Percentiles rank a stretch among this genome's conserved stretches.
Evolutionary conservation across 1,140 invertebrate species (phyloP).

Genomic region (Drosophila punjabiensis): DNA sequence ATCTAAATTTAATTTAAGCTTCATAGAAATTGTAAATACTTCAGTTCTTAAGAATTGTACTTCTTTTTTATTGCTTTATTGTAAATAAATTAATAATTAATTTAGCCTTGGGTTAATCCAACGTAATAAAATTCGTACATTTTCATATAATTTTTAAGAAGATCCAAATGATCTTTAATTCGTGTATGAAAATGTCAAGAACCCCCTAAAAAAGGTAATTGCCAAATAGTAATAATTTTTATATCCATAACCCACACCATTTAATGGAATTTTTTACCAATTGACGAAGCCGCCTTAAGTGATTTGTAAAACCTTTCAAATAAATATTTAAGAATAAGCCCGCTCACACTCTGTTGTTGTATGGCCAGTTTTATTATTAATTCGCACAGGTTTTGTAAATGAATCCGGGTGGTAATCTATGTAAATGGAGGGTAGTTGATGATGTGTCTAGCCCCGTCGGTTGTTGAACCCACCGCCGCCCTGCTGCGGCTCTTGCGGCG

Average conservation of each 20-base stretch:
- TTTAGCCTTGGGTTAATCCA: background rate
- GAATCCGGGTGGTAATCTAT: slow-evolving; percentile 25
- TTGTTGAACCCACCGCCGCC: slow-evolving; percentile 43
- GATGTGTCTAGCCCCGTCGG: slow-evolving; percentile 50
- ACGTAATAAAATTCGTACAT: background rate
- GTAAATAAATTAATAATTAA: too few species aligned
- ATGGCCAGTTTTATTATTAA: slow-evolving; percentile 43
- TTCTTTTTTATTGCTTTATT: background rate
- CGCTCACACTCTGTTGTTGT: slow-evolving; percentile 22
- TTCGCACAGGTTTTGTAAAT: slow-evolving; percentile 38
- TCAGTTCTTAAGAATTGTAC: too few species aligned
- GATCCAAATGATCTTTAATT: background rate
- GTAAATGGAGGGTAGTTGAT: background rate
- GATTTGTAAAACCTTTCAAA: background rate
- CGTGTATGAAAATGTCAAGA: background rate
- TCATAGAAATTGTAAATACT: too few species aligned
- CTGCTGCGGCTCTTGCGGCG: slow-evolving; percentile 57
- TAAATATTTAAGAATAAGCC: slow-evolving; percentile 1
- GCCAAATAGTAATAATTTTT: background rate
- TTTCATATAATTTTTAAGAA: background rate
- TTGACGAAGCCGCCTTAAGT: background rate
- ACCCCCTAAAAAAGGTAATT: background rate
- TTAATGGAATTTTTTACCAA: background rate
- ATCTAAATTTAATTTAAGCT: too few species aligned
- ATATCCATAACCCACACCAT: background rate